Percentiles rank a stretch among this genome's conserved stretches.
phyloP scores from a whole-genome alignment of 2,113 vertebrate species.

The Mobula hypostoma region DNA sequence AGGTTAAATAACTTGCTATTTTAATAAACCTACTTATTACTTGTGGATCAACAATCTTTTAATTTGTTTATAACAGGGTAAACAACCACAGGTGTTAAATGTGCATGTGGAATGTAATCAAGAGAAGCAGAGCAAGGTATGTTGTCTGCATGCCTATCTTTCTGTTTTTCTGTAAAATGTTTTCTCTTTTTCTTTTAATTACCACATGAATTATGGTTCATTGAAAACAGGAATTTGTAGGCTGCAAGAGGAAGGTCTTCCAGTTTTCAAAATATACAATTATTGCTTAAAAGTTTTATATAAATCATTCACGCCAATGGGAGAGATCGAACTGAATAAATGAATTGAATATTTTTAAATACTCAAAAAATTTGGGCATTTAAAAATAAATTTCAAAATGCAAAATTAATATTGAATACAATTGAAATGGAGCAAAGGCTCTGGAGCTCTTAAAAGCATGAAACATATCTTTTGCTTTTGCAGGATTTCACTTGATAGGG shows the following conservation, averaged over 20 bases:
- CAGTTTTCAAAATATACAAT: not conserved
- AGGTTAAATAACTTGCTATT: not conserved
- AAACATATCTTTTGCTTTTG: not conserved
- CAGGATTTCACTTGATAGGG: not conserved
- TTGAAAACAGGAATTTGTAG: not conserved
- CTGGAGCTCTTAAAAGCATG: not conserved
- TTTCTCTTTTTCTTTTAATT: not conserved
- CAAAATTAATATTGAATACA: not conserved
- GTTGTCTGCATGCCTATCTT: too few species aligned
- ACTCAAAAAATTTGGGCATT: too few species aligned
- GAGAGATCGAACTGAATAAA: not conserved
- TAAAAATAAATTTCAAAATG: not conserved
- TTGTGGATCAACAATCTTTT: not conserved
- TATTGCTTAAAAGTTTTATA: too few species aligned
- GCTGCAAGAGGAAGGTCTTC: not conserved
- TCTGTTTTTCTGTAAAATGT: not conserved
- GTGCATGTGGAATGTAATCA: slow-evolving; percentile 28
- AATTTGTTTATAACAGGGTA: slow-evolving; percentile 21
- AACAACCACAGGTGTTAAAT: slow-evolving; percentile 2
- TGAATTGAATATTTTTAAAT: not conserved
- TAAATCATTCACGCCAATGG: not conserved
- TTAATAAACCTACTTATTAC: not conserved
- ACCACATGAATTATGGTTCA: not conserved
- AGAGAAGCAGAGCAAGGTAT: slow-evolving; percentile 12
- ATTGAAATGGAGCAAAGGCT: not conserved